phyloP scores from a whole-genome alignment of 2,113 vertebrate genomes.

The Phycodurus eques region DNA sequence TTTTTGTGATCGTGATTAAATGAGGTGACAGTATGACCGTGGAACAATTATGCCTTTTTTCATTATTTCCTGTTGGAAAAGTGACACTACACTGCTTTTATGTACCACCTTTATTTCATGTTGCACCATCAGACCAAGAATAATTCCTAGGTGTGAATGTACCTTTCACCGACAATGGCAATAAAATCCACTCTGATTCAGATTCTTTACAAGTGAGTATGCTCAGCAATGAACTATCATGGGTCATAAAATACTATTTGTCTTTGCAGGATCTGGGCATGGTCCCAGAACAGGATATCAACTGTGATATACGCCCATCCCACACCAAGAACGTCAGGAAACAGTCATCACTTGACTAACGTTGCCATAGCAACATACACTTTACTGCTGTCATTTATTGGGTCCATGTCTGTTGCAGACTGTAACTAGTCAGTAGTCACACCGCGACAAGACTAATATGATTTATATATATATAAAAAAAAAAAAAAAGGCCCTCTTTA shows the following conservation, averaged over 20 bases:
- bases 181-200: too few relatives aligned
- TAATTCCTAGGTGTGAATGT: too few relatives aligned
- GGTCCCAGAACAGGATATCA: slow-evolving; percentile 15
- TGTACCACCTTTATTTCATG: too few relatives aligned
- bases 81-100: not conserved
- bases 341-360: not conserved
- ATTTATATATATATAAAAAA: not conserved
- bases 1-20: too few relatives aligned
- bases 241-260: slow-evolving; percentile 4
- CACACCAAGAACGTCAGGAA: not conserved
- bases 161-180: too few relatives aligned
- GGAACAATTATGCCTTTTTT: not conserved
- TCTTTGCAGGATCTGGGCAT: slow-evolving; percentile 9
- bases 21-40: not conserved
- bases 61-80: not conserved
- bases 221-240: not conserved
- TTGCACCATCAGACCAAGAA: too few relatives aligned
- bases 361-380: not conserved
- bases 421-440: not conserved
- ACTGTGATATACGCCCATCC: slow-evolving; percentile 6
- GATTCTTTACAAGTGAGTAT: not conserved
- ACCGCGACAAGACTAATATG: not conserved
- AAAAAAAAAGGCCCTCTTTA: not conserved
- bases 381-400: not conserved
- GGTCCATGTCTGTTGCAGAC: not conserved